These are phyloP conservation scores for Orchesellides sinensis DNA, from an alignment of 2,888 invertebrate species.

Conservation along the genomic window DNA sequence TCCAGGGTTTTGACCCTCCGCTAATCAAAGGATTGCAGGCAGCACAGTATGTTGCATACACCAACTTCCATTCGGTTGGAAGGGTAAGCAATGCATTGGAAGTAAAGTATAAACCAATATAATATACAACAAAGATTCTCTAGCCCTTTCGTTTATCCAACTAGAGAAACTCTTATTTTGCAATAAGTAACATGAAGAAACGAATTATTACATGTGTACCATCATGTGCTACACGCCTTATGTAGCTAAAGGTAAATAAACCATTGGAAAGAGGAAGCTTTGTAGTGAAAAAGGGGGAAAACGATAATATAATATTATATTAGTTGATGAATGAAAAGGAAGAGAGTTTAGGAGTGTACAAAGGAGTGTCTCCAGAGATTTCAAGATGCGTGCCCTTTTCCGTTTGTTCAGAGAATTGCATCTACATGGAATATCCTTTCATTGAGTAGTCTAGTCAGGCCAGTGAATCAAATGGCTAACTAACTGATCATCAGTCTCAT, in stretches of 20 bases:
- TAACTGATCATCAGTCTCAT: conserved; percentile 51
- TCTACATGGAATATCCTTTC: not conserved
- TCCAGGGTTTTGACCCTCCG: conserved; percentile 64
- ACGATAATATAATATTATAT: conserved; percentile 48
- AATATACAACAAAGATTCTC: not conserved
- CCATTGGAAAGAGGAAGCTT: conserved; percentile 9
- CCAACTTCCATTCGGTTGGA: conserved; percentile 32
- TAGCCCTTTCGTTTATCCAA: not conserved
- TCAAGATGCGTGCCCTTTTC: conserved; percentile 56
- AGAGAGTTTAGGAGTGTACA: conserved; percentile 59
- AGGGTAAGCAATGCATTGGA: conserved; percentile 50
- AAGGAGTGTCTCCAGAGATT: conserved; percentile 60
- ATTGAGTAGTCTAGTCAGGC: conserved; percentile 4
- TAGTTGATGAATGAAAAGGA: conserved; percentile 49
- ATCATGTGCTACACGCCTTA: not conserved
- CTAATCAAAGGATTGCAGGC: conserved; percentile 60
- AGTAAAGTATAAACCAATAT: conserved; percentile 13
- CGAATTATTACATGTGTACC: not conserved
- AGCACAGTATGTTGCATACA: conserved; percentile 14
- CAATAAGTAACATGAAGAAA: not conserved
- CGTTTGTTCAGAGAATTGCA: conserved; percentile 1
- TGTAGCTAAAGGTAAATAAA: not conserved
- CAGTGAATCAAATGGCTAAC: conserved; percentile 55
- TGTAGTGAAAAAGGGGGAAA: conserved; percentile 24
- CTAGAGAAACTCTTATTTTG: not conserved